Conservation (phyloP, 2,888 invertebrate genomes). For the Habrosyne pyritoides region DNA sequence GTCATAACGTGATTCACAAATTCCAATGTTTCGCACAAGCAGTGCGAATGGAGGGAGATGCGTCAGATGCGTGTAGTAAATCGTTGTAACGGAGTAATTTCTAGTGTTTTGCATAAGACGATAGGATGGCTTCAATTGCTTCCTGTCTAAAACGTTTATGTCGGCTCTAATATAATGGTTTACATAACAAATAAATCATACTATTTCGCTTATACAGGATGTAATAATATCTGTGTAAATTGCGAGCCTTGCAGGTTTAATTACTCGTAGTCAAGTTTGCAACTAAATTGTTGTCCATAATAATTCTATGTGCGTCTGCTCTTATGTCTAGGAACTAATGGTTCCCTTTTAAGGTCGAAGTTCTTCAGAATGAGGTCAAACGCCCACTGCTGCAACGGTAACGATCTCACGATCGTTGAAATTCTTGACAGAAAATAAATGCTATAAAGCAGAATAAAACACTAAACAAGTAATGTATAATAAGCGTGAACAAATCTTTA, state of each 20-base stretch:
- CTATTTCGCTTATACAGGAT: constrained; percentile 18
- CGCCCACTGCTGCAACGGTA: constrained; percentile 60
- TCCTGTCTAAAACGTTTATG: constrained; percentile 53
- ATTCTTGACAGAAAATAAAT: constrained; percentile 43
- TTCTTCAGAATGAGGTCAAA: constrained; percentile 55
- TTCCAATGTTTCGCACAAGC: constrained; percentile 31
- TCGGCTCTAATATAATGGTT: constrained; percentile 41
- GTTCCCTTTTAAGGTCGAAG: constrained; percentile 62
- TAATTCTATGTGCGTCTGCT: constrained; percentile 44
- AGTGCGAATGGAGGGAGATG: constrained; percentile 5
- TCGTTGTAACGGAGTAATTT: constrained; percentile 55
- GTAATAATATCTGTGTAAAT: constrained; percentile 21
- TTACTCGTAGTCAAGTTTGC: constrained; percentile 25
- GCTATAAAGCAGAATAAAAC: constrained; percentile 24
- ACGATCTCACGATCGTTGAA: not conserved
- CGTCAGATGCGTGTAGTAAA: constrained; percentile 52
- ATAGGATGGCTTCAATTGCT: constrained; percentile 55
- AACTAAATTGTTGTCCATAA: constrained; percentile 41
- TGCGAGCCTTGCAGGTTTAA: constrained; percentile 12
- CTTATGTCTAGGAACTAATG: constrained; percentile 54
- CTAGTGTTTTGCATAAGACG: constrained; percentile 52
- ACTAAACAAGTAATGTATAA: not conserved
- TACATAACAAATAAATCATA: constrained; percentile 40
- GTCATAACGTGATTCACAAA: constrained; percentile 34
- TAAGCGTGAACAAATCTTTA: not conserved